Base-by-base conservation (phyloP, 1,140 invertebrate genomes). In the Coenobita brevimanus region DNA sequence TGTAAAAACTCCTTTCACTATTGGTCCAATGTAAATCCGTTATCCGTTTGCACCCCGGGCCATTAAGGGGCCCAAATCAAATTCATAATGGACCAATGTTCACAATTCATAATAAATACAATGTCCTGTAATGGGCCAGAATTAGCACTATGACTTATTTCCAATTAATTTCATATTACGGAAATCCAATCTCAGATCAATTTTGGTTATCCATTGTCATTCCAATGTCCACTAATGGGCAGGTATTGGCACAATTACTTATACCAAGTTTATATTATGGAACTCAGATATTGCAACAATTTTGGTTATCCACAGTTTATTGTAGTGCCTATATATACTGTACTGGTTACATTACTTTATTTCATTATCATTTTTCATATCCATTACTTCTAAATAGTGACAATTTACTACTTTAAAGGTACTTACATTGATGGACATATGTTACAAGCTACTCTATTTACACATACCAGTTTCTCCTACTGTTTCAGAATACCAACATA, bases 121-220 rank as follows among this genome's bases (percentile, higher is more conserved):
- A 75, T 33, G 8, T 75, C 71, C 21, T 36, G 21, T 75, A 75
- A 33, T 75, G 38, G 71, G 8, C 8, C 38, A 21, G 6, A 33
- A 41, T 41, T 75, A 36, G 8, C 71, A 3, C 38, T 6, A 75
- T 36, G 27, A 75, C 71, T 75, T 75, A 75, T 75, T 41, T 21
- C 30, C 71, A 75, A 75, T 75, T 75, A 4, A 75, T 75, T 6
- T 64, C 3, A 75, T 41, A 75, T 75, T 33, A 75, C 21, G 71
- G 3, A 75, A 41, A 4, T 75, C 71, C 21, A 75, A 64, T 64
- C 3, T 64, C 21, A 21, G 62, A 21, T 64, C n/a, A 64, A 64
- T 75, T 75, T 75, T 33, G 71, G 38, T 75, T 75, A 75, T 75
- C 27, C 27, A 13, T 75, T 75, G 6, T 75, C 6, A n/a, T n/a